These are phyloP conservation scores for Heliconius ethilla DNA, from an alignment of 2,888 invertebrate genomes.

Conservation along the genomic window DNA sequence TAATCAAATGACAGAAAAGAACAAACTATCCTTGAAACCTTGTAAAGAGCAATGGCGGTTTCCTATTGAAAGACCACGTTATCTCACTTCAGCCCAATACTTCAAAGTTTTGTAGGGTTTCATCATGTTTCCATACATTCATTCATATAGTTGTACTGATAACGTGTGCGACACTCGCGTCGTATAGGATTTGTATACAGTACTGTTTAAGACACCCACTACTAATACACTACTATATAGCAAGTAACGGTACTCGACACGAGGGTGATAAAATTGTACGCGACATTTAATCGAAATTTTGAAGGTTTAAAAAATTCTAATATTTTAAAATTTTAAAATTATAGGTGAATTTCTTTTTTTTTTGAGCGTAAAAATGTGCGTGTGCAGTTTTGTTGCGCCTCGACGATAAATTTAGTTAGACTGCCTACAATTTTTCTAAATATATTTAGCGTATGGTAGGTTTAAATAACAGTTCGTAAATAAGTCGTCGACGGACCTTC, in stretches of 20 bases:
- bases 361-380: conserved; percentile 1
- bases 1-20: neutral
- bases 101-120: neutral
- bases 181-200: conserved; percentile 2
- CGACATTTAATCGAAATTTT: neutral
- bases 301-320: neutral
- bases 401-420: conserved; percentile 68
- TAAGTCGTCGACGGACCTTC: conserved; percentile 40
- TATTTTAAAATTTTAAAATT: conserved; percentile 4
- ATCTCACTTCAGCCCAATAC: neutral
- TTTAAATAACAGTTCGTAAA: conserved; percentile 51
- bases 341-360: neutral
- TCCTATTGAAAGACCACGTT: neutral
- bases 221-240: conserved; percentile 30
- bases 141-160: conserved; percentile 6
- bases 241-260: conserved; percentile 52
- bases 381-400: conserved; percentile 59
- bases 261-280: conserved; percentile 48
- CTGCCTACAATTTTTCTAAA: conserved; percentile 66
- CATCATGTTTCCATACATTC: conserved; percentile 12
- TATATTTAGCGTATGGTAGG: conserved; percentile 70
- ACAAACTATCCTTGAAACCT: neutral
- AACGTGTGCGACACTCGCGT: conserved; percentile 37
- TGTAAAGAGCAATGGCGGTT: neutral
- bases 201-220: conserved; percentile 24